These are phyloP conservation scores for Mohoua ochrocephala DNA, from an alignment of 2,113 vertebrate genomes.

Conservation along the genomic window DNA sequence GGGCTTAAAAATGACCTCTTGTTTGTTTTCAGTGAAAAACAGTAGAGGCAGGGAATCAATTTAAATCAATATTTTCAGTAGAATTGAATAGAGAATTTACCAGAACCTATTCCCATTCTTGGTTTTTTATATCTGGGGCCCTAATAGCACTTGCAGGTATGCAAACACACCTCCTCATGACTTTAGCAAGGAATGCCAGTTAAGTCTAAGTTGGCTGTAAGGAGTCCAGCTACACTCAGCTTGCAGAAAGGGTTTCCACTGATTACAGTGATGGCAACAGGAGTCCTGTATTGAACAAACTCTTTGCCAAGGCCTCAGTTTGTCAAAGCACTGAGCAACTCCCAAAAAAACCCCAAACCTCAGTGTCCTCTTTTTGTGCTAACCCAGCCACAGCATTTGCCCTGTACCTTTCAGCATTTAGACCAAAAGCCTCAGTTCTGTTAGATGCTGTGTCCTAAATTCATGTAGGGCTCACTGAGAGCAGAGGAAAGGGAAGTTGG, in stretches of 20 bases:
- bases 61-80: constrained; percentile 46
- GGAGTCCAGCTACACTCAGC: neutral
- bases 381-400: neutral
- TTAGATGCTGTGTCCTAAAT: neutral
- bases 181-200: neutral
- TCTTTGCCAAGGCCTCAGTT: neutral
- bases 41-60: constrained; percentile 46
- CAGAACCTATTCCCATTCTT: neutral
- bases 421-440: neutral
- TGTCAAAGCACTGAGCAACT: neutral
- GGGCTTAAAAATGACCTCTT: constrained; percentile 41
- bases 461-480: neutral
- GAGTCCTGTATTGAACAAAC: neutral
- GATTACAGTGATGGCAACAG: accelerated
- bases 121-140: neutral
- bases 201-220: neutral
- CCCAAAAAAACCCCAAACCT: accelerated
- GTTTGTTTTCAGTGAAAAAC: constrained; percentile 43
- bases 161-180: neutral
- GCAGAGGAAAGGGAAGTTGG: neutral
- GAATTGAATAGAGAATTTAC: neutral
- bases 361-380: neutral
- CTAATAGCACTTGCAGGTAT: neutral
- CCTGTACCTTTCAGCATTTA: neutral
- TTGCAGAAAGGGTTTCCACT: neutral